Base-by-base conservation (phyloP, 2,113 vertebrate species). In the Catharus bicknelli region DNA sequence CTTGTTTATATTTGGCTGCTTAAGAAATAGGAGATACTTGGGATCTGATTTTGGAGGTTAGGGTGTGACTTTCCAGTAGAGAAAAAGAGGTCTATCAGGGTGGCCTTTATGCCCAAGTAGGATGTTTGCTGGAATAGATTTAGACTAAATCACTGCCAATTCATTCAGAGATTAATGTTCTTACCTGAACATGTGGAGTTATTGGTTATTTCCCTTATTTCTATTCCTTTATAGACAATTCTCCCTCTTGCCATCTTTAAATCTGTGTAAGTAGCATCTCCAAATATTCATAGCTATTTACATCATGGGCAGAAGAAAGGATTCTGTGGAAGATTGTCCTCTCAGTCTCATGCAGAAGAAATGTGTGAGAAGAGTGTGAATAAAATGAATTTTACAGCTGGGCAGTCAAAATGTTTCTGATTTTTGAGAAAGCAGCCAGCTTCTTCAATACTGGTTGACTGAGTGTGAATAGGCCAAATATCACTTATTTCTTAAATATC, bases 1-100 rank as follows among this genome's bases (percentile, higher is more conserved):
- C 63, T 94, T 93, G 85, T 77, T 95, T 92, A 27, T 92, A 74
- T 96, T 95, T 95, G 74, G 70, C 90, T 50, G 85, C 64, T 82
- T 92, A 95, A 94, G 94, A 79, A 90, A 67, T 10, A 79, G 32
- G 6, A 13, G 34, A 29, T 80, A 62, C 45, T 17, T 21, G 30
- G 26, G 43, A 77, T 95, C 40, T 87, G 86, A 66, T 73, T 88
- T 77, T 64, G 18, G 68, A 92, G 69, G 76, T 20, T 63, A 74
- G 10, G 6, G 4, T 62, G 16, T 55, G 51, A 21, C 14, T 91
- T 90, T 72, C 68, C 23, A 12, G 32, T 7, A 78, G n/a, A 45
- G 25, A 59, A 45, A 19, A 57, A 32, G 16, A 75, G 3, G 17
- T 66, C 38, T 58, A 2, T 26, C 3, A 36, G 3, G 16, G 55